These are phyloP conservation scores for Molossus molossus DNA, from an alignment of 2,797 vertebrate species.

Conservation along the genomic window DNA sequence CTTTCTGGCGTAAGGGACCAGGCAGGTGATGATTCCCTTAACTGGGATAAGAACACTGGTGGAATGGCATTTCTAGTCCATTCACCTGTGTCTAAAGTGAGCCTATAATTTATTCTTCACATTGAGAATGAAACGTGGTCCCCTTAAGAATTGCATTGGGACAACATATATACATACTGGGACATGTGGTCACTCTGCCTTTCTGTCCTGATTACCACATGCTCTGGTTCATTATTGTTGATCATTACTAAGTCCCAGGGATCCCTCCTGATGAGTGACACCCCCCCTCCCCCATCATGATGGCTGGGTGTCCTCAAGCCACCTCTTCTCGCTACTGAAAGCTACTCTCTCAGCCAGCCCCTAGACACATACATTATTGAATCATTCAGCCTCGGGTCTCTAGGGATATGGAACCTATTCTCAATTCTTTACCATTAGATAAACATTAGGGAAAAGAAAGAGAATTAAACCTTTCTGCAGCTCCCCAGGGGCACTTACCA, in stretches of 20 bases:
- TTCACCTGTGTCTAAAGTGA: slow-evolving; percentile 9
- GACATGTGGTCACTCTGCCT: not conserved
- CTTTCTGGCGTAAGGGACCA: slow-evolving; percentile 17
- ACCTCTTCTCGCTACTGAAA: slow-evolving; percentile 47
- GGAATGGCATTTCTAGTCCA: not conserved
- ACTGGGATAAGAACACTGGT: not conserved
- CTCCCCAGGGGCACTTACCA: slow-evolving; percentile 81
- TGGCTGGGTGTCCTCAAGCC: slow-evolving; percentile 37
- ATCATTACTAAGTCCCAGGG: not conserved
- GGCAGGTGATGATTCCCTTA: not conserved
- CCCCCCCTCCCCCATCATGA: not conserved
- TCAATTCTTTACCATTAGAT: slow-evolving; percentile 85
- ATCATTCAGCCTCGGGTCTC: slow-evolving; percentile 80
- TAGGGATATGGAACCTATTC: slow-evolving; percentile 77
- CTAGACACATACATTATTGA: slow-evolving; percentile 81
- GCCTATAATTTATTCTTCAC: not conserved
- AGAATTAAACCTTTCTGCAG: slow-evolving; percentile 82
- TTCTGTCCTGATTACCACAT: not conserved
- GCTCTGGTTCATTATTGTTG: not conserved
- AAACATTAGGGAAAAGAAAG: slow-evolving; percentile 83
- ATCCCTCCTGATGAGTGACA: not conserved
- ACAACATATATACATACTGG: not conserved
- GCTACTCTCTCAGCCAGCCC: slow-evolving; percentile 60
- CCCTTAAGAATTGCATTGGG: not conserved
- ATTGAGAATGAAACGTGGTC: slow-evolving; percentile 19